Conservation (phyloP, 2,113 vertebrate genomes). For the Myrmophylax atrothorax region DNA sequence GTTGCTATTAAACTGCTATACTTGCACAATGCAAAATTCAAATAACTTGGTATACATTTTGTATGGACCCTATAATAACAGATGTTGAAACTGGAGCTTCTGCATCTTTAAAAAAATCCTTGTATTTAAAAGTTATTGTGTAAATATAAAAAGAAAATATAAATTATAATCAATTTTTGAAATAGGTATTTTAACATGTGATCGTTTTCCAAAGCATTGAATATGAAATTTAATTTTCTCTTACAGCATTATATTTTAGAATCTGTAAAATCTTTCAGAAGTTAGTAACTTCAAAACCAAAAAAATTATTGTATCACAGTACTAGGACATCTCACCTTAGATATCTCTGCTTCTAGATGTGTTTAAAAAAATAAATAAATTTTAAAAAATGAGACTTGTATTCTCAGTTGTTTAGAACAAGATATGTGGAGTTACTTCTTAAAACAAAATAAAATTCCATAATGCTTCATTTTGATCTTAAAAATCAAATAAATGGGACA, state of each 20-base stretch:
- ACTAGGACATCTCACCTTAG: neutral
- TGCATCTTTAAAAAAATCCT: constrained; percentile 46
- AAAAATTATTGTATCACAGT: constrained; percentile 24
- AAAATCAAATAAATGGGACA: constrained; percentile 21
- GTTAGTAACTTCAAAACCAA: neutral
- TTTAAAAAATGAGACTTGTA: neutral
- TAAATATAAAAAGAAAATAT: constrained; percentile 73
- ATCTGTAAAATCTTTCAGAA: constrained; percentile 43
- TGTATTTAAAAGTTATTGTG: constrained; percentile 48
- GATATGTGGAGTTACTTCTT: neutral
- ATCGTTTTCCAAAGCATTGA: constrained; percentile 44
- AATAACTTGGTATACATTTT: constrained; percentile 49
- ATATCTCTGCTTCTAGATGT: neutral
- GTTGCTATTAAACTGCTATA: constrained; percentile 46
- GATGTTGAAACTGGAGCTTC: neutral
- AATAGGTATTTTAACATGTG: constrained; percentile 49
- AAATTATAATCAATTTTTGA: constrained; percentile 71
- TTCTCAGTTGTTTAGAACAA: neutral
- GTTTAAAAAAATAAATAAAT: constrained; percentile 32
- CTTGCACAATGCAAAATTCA: constrained; percentile 63
- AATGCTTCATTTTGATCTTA: neutral
- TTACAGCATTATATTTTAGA: constrained; percentile 25
- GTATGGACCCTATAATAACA: constrained; percentile 32
- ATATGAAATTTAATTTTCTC: constrained; percentile 46
- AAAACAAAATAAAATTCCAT: neutral